Conservation (phyloP, 1,140 invertebrate genomes). For the Laupala kohalensis region DNA sequence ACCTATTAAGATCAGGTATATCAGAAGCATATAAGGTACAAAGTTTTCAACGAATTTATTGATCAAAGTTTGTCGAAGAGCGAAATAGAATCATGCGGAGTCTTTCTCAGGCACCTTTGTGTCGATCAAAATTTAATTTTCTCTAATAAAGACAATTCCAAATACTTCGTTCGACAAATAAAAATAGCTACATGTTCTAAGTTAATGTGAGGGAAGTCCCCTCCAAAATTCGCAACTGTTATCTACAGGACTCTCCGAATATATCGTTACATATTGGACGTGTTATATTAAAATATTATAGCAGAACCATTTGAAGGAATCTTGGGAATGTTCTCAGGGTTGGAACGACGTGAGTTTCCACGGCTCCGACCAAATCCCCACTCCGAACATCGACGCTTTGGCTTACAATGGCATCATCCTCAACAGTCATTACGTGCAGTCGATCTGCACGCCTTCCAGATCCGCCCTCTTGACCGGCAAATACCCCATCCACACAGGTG, state of each 20-base stretch:
- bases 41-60: too few species aligned
- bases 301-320: background rate
- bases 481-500: slow-evolving; percentile 68
- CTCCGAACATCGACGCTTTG: slow-evolving; percentile 72
- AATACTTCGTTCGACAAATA: too few species aligned
- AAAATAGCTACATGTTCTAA: too few species aligned
- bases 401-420: slow-evolving; percentile 65
- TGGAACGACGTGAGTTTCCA: slow-evolving; percentile 86
- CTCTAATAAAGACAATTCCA: too few species aligned
- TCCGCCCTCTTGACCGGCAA: slow-evolving; percentile 66
- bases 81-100: too few species aligned
- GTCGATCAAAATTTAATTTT: too few species aligned
- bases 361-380: slow-evolving; percentile 68
- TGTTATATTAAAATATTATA: background rate
- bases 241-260: background rate
- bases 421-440: slow-evolving; percentile 58
- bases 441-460: slow-evolving; percentile 66
- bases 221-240: background rate
- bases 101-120: too few species aligned
- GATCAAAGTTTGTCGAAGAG: too few species aligned
- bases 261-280: background rate
- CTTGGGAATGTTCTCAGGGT: slow-evolving; percentile 41
- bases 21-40: too few species aligned
- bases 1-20: too few species aligned
- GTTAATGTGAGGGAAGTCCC: background rate